These are phyloP conservation scores for Phrynocephalus vlangalii DNA, from an alignment of 2,797 vertebrate genomes.

Conservation along the genomic window DNA sequence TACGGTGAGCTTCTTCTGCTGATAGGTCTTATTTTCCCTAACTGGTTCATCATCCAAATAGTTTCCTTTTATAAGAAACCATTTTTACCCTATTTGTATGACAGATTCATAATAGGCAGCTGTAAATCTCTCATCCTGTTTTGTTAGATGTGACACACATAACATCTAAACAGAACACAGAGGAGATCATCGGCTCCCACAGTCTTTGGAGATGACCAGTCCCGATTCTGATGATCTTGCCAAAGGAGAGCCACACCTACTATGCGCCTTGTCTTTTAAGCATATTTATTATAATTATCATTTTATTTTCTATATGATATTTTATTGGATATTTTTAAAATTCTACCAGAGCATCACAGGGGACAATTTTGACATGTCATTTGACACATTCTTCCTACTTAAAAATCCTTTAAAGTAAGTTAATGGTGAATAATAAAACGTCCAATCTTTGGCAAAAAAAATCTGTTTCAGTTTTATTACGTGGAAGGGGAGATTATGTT, in stretches of 20 bases:
- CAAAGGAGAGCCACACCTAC: neutral
- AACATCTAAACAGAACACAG: neutral
- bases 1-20: neutral
- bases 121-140: neutral
- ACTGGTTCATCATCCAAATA: neutral
- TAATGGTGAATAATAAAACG: neutral
- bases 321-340: neutral
- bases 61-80: neutral
- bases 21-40: neutral
- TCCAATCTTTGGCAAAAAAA: neutral
- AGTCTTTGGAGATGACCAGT: neutral
- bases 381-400: neutral
- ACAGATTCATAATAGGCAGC: neutral
- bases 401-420: constrained; percentile 9
- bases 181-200: neutral
- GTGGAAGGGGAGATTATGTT: constrained; percentile 1
- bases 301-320: neutral
- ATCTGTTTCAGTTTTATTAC: neutral
- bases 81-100: neutral
- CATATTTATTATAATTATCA: neutral
- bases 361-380: neutral
- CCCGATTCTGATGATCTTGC: neutral
- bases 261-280: neutral
- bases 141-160: neutral
- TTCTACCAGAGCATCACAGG: neutral